Base-by-base conservation (phyloP, 2,113 vertebrate species). In the Camelus bactrianus region DNA sequence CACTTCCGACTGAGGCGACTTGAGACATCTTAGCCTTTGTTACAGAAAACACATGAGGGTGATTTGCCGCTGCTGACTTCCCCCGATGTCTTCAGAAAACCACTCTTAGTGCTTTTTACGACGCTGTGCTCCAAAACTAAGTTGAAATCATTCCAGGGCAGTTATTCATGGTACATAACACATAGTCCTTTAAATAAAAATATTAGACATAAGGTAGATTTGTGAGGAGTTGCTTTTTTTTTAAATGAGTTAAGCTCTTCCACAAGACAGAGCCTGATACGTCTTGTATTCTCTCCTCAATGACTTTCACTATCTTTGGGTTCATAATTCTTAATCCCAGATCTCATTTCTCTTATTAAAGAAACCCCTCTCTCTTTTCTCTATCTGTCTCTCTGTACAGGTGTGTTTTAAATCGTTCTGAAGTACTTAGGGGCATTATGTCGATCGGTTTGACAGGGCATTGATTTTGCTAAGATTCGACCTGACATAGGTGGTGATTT, bases 381-480 rank as follows among this genome's bases (percentile, higher is more conserved):
- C 7, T 52, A 13, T 75, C 24, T 88, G 8, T 48, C 12, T 56
- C 17, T 24, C 4, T 77, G 6, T 16, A n/a, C 6, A 80, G 22
- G 38, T 81, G 35, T 72, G 24, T 81, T 92, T 93, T 95, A 92
- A 94, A 88, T 93, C 15, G 20, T 65, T 38, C 46, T 77, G 48
- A 38, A 76, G 48, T 84, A 73, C 35, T 84, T 93, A 38, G 11
- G 56, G 83, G 16, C 56, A 60, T 87, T 84, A 87, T 79, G 77
- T 93, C 93, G 93, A 56, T 92, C 5, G 24, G 7, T 72, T 87
- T 95, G 89, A 93, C 64, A 92, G 69, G 62, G 65, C 64, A 84
- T 56, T 92, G 91, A 89, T 94, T 96, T 62, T 94, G 62, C 73
- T 86, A 77, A 96, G 69, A 96, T 83, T 87, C 52, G n/a, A 52